Base-by-base conservation (phyloP, 2,888 invertebrate genomes). In the Maniola hyperantus region DNA sequence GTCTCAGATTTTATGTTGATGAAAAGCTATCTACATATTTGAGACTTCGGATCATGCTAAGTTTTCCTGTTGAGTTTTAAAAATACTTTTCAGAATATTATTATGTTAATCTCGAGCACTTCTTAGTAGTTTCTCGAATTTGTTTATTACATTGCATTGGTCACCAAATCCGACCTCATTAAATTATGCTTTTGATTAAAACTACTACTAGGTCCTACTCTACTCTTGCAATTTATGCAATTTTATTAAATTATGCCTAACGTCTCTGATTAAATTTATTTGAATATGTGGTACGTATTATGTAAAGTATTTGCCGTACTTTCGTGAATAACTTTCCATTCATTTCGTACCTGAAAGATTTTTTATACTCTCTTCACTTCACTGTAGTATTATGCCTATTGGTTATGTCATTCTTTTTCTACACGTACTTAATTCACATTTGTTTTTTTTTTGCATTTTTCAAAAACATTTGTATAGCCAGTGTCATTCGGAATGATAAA, bases 101-200 rank as follows among this genome's bases (percentile, higher is more conserved):
- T 55, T 55, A 36, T 55, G 36, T 34, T 15, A 55, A 39, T 55
- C 15, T 10, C 36, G 15, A 36, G 55, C 55, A 36, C 55, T 34
- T 53, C 33, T 53, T 33, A 13, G 33, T 33, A 53, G 53, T 53
- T 53, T 7, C 39, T 34, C 50, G 50, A 13, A 55, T 39, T 50
- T 46, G 39, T 50, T 63, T 15, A 58, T 51, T 66, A 39, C 11
- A 53, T 51, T 51, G 20, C 11, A 53, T 51, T 51, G 20, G 26
- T 20, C 13, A n/a, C 53, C 33, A 33, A 53, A 6, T 33, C 53
- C 53, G 53, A 11, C 7, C 53, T 34, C 53, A 6, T 36, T 36
- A 55, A 36, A 39, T 39, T 55, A 55, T 36, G 55, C 55, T 55
- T 36, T 39, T 55, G 36, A 55, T 55, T 18, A 36, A 55, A 55